phyloP scores from a whole-genome alignment of 2,113 vertebrate species.

The Triplophysa siluroides region DNA sequence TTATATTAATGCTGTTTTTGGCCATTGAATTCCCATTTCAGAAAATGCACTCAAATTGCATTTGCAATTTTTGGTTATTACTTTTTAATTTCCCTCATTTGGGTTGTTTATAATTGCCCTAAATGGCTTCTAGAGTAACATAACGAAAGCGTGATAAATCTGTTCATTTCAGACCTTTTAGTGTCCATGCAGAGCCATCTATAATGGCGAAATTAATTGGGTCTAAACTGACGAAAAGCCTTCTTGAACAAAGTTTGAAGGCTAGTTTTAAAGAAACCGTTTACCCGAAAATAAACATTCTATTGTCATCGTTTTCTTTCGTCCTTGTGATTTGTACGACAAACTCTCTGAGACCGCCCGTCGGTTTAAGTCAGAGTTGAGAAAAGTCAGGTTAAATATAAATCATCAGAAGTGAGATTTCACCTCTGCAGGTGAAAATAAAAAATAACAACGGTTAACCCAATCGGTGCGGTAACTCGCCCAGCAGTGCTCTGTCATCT shows the following conservation, averaged over 20 bases:
- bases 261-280: neutral
- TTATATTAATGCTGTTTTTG: constrained; percentile 36
- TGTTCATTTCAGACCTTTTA: constrained; percentile 7
- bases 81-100: constrained; percentile 44
- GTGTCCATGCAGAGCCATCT: neutral
- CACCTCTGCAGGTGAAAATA: neutral
- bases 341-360: constrained; percentile 1
- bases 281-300: neutral
- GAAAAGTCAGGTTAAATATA: constrained; percentile 11
- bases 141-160: neutral
- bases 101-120: constrained; percentile 26
- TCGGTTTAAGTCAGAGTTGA: neutral
- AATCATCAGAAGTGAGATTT: constrained; percentile 3
- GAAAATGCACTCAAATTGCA: constrained; percentile 17
- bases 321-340: neutral
- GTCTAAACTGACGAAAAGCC: neutral
- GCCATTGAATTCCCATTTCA: constrained; percentile 11
- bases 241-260: neutral
- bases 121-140: constrained; percentile 35
- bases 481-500: neutral
- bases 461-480: neutral
- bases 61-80: constrained; percentile 44
- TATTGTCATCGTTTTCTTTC: too few relatives aligned
- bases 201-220: neutral
- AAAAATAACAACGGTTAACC: neutral